These are phyloP conservation scores for Lycophotia porphyrea DNA, from an alignment of 2,888 invertebrate genomes.

Conservation along the genomic window DNA sequence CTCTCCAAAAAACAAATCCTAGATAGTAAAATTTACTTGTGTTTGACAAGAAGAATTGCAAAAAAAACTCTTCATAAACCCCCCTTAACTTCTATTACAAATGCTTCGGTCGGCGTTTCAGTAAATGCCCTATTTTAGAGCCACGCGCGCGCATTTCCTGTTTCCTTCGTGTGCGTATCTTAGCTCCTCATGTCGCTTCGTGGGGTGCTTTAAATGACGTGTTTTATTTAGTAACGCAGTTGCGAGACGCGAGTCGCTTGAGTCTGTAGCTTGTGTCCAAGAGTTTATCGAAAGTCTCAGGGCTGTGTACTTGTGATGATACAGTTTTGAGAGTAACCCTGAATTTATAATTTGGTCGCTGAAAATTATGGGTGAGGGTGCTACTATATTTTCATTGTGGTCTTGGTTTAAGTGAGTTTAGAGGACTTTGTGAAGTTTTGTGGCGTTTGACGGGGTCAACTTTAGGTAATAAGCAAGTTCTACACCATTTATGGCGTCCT, in stretches of 20 bases:
- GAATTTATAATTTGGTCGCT: conserved; percentile 45
- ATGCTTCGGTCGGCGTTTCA: neutral
- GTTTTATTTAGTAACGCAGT: neutral
- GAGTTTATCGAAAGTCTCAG: conserved; percentile 10
- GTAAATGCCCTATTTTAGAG: neutral
- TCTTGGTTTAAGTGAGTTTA: conserved; percentile 12
- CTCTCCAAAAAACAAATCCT: neutral
- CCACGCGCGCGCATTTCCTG: neutral
- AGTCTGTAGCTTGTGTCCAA: neutral
- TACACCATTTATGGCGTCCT: neutral
- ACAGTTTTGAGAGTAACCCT: conserved; percentile 42
- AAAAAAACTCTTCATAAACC: neutral
- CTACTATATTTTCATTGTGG: conserved; percentile 29
- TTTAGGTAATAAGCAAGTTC: conserved; percentile 9
- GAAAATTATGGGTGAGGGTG: conserved; percentile 20
- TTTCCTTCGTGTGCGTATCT: neutral
- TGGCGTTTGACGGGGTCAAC: neutral
- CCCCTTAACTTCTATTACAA: neutral
- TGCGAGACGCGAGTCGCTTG: neutral
- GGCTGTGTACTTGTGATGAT: conserved; percentile 27
- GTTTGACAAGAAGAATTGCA: neutral
- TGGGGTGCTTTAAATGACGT: neutral
- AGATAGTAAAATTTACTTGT: neutral
- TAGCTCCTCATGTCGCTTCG: neutral
- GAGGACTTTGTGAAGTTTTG: conserved; percentile 29